A percentile compares a stretch with the other conserved stretches of the same genome.
phyloP scores from a whole-genome alignment of 2,888 invertebrate species.

The Metallyticus violacea region DNA sequence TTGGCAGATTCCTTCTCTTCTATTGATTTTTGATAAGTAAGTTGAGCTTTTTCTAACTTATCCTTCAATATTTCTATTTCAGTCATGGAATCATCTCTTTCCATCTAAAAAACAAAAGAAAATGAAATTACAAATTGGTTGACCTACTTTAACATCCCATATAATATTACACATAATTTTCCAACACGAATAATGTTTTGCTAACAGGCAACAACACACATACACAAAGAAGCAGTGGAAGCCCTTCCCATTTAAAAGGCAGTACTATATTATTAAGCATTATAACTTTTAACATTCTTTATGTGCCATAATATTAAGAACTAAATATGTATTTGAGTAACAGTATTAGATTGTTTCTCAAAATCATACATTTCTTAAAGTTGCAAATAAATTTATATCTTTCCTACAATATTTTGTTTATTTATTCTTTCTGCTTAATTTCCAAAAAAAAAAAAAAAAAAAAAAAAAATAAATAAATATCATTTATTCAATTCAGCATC shows the following conservation, averaged over 20 bases:
- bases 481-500: no score
- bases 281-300: background rate
- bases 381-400: no score
- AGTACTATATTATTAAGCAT: background rate
- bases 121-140: background rate
- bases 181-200: background rate
- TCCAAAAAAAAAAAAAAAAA: no score
- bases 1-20: constrained; percentile 86
- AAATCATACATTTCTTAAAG: no score
- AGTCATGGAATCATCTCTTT: constrained; percentile 79
- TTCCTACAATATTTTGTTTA: no score
- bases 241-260: background rate
- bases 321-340: no score
- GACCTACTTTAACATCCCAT: background rate
- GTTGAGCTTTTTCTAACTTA: constrained; percentile 83
- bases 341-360: no score
- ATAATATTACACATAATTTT: background rate
- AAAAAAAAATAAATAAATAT: no score
- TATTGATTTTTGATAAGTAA: constrained; percentile 75
- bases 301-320: no score
- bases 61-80: constrained; percentile 86
- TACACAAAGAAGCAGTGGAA: background rate
- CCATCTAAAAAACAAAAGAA: constrained; percentile 59
- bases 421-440: no score
- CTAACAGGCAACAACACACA: background rate